A percentile compares a stretch with the other conserved stretches of the same genome.
phyloP scores from a whole-genome alignment of 2,113 vertebrate genomes.

The Orycteropus afer region DNA sequence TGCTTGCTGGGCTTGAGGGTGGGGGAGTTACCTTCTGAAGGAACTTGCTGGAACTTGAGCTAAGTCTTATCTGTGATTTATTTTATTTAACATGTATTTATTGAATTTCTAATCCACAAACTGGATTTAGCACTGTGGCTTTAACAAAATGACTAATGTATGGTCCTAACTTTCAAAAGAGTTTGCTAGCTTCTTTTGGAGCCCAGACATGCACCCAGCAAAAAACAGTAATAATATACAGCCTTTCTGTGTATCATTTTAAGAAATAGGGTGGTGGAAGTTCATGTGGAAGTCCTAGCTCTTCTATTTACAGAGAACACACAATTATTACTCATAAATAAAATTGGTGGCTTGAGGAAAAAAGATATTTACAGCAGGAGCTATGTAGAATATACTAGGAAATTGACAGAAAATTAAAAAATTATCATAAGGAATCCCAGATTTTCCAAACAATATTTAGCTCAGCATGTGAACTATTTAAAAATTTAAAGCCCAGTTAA shows the following conservation, averaged over 20 bases:
- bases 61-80: conserved; percentile 1
- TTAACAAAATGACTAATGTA: neutral
- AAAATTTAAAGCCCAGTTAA: too few species aligned
- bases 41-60: neutral
- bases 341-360: neutral
- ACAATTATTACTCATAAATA: neutral
- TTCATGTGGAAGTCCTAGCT: neutral
- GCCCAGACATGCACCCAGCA: neutral
- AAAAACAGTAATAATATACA: neutral
- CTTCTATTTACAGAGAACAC: neutral
- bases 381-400: neutral
- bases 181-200: neutral
- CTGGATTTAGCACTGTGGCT: neutral
- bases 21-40: neutral
- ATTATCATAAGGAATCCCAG: neutral
- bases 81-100: neutral
- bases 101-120: neutral
- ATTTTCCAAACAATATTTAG: neutral
- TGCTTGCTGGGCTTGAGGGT: neutral
- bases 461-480: neutral
- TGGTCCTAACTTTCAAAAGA: neutral
- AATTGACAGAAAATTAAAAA: neutral
- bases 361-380: neutral
- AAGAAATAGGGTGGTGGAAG: neutral
- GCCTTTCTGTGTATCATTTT: neutral